phyloP scores from a whole-genome alignment of 2,113 vertebrate species.

The Carollia perspicillata region DNA sequence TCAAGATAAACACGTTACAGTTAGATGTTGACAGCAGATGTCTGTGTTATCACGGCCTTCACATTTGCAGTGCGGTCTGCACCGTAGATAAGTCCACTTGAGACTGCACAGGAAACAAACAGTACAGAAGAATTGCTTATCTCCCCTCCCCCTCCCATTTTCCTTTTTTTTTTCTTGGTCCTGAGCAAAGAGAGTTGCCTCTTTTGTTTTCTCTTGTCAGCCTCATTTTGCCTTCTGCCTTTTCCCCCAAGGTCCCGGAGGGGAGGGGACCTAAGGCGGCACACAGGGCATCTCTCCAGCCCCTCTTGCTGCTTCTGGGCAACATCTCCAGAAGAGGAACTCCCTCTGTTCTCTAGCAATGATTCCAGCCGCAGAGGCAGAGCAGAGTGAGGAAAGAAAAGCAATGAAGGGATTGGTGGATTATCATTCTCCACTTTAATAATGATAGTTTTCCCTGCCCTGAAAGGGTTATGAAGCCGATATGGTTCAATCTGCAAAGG shows the following conservation, averaged over 20 bases:
- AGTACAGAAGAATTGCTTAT: constrained; percentile 48
- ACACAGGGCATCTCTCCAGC: not conserved
- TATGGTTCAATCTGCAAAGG: not conserved
- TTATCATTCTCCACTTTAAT: not conserved
- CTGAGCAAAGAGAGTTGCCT: not conserved
- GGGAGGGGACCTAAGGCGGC: not conserved
- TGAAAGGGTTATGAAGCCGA: not conserved
- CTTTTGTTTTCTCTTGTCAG: not conserved
- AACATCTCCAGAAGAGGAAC: not conserved
- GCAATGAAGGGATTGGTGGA: not conserved
- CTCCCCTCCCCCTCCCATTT: not conserved
- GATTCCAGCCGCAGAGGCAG: not conserved
- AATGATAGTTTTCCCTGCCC: not conserved
- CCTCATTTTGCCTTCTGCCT: not conserved
- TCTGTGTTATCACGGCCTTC: constrained; percentile 67
- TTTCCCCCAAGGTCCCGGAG: not conserved
- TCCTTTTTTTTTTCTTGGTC: not conserved
- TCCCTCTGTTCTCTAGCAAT: not conserved
- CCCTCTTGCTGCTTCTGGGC: not conserved
- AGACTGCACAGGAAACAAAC: constrained; percentile 53
- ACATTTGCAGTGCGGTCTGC: constrained; percentile 60
- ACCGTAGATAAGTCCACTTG: constrained; percentile 60
- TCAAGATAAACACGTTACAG: constrained; percentile 66
- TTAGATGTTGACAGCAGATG: constrained; percentile 55
- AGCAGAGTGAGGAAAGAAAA: not conserved